These are phyloP conservation scores for Eubasilissa splendida DNA, from an alignment of 2,888 invertebrate genomes.

Conservation along the genomic window DNA sequence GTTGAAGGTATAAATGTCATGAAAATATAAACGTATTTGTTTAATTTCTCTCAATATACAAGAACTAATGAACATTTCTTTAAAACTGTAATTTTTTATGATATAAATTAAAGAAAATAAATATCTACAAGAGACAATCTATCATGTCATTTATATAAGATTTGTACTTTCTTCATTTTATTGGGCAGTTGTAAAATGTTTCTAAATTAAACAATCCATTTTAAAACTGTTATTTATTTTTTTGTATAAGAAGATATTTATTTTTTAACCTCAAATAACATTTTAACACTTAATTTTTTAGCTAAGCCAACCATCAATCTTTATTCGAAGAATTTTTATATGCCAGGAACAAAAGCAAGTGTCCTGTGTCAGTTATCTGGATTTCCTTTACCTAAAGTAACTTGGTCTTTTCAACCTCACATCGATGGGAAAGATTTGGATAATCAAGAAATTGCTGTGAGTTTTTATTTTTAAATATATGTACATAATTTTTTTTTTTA, in stretches of 20 bases:
- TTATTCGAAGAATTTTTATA: slow-evolving; percentile 64
- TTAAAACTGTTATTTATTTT: too few relatives aligned
- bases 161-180: too few relatives aligned
- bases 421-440: slow-evolving; percentile 60
- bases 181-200: too few relatives aligned
- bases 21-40: background rate
- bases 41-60: background rate
- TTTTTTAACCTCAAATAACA: too few relatives aligned
- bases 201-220: too few relatives aligned
- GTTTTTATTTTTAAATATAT: too few relatives aligned
- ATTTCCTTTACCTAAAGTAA: slow-evolving; percentile 73
- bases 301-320: slow-evolving; percentile 70
- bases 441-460: background rate
- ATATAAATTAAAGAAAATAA: too few relatives aligned
- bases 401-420: slow-evolving; percentile 72
- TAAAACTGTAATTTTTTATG: background rate
- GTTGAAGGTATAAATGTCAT: slow-evolving; percentile 67
- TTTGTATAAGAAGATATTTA: too few relatives aligned
- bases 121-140: too few relatives aligned
- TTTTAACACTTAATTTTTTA: slow-evolving; percentile 57
- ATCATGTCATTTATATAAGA: too few relatives aligned
- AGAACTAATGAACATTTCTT: slow-evolving; percentile 14
- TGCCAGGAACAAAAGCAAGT: slow-evolving; percentile 64
- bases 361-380: slow-evolving; percentile 72
- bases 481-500: too few relatives aligned